A percentile compares a stretch with the other conserved stretches of the same genome.
Evolutionary conservation across 2,797 vertebrate genomes (phyloP).

Genomic region (Sorex maritimensis): DNA sequence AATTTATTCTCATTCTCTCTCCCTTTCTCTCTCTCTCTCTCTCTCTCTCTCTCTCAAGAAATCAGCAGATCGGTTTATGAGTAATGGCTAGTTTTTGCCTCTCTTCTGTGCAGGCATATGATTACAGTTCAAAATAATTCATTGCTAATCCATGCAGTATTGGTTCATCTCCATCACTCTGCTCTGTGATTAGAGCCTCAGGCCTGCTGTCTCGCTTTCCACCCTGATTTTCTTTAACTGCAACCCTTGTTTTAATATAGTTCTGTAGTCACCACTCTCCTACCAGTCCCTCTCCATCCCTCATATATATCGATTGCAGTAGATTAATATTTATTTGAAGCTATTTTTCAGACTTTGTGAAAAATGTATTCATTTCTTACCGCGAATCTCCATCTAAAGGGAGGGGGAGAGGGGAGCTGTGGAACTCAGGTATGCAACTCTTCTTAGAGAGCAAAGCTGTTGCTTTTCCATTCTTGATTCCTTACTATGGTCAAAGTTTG

Average conservation of each 20-base stretch:
- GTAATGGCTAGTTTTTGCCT: conserved; percentile 90
- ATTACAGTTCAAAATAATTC: conserved; percentile 91
- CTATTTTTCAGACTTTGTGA: conserved; percentile 87
- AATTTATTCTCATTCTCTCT: conserved; percentile 69
- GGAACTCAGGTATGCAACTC: conserved; percentile 82
- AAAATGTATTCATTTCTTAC: conserved; percentile 87
- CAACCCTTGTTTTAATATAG: conserved; percentile 88
- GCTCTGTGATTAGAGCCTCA: conserved; percentile 90
- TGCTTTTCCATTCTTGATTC: conserved; percentile 82
- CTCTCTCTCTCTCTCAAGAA: conserved; percentile 59
- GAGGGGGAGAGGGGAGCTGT: not conserved
- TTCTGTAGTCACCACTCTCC: conserved; percentile 82
- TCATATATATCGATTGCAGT: conserved; percentile 83
- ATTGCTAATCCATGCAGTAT: conserved; percentile 92
- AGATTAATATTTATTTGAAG: conserved; percentile 87
- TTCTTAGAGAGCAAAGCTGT: conserved; percentile 79
- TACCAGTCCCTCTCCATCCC: conserved; percentile 76
- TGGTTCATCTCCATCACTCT: conserved; percentile 91
- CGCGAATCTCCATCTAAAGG: conserved; percentile 76
- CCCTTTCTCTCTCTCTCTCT: conserved; percentile 53
- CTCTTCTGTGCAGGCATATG: conserved; percentile 88
- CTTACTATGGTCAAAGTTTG: conserved; percentile 79
- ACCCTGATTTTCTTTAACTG: conserved; percentile 87
- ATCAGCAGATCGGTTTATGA: conserved; percentile 90
- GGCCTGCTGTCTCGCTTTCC: conserved; percentile 87